These are phyloP conservation scores for Syrista parreyssii DNA, from an alignment of 2,888 invertebrate species.

Conservation along the genomic window DNA sequence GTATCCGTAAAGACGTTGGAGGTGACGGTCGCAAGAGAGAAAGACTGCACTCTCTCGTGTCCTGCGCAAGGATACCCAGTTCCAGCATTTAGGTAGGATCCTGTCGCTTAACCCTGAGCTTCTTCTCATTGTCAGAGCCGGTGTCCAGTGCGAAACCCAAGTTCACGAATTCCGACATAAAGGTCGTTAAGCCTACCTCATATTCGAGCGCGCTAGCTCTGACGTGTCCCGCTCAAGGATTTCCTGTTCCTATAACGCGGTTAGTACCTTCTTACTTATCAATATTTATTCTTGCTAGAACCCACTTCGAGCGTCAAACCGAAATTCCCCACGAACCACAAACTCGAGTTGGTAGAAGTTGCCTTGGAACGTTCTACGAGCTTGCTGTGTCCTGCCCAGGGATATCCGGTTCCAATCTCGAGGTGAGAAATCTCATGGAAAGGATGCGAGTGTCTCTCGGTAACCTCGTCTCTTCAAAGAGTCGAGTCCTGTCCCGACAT, in stretches of 20 bases:
- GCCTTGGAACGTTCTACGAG: slow-evolving; percentile 37
- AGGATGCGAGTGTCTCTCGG: not conserved
- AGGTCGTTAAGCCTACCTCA: slow-evolving; percentile 57
- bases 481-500: slow-evolving; percentile 12
- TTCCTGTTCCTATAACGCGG: slow-evolving; percentile 66
- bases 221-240: slow-evolving; percentile 71
- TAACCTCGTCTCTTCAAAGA: not conserved
- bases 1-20: slow-evolving; percentile 54
- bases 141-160: slow-evolving; percentile 78
- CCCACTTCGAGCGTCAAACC: slow-evolving; percentile 59
- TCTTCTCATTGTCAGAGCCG: slow-evolving; percentile 69
- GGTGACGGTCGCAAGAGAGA: slow-evolving; percentile 57
- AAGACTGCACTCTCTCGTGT: slow-evolving; percentile 67
- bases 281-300: slow-evolving; percentile 40
- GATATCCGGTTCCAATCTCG: slow-evolving; percentile 68
- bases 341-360: slow-evolving; percentile 60
- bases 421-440: slow-evolving; percentile 40
- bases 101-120: slow-evolving; percentile 5
- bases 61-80: slow-evolving; percentile 72
- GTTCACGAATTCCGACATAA: slow-evolving; percentile 71
- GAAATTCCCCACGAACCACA: slow-evolving; percentile 58
- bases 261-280: slow-evolving; percentile 40
- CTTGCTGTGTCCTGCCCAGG: slow-evolving; percentile 82
- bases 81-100: slow-evolving; percentile 69
- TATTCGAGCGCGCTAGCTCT: slow-evolving; percentile 61